Evolutionary conservation across 2,797 vertebrate genomes (phyloP), one percentile per base, ranked within the genome.

Genomic region (Macrochelys suwanniensis): DNA sequence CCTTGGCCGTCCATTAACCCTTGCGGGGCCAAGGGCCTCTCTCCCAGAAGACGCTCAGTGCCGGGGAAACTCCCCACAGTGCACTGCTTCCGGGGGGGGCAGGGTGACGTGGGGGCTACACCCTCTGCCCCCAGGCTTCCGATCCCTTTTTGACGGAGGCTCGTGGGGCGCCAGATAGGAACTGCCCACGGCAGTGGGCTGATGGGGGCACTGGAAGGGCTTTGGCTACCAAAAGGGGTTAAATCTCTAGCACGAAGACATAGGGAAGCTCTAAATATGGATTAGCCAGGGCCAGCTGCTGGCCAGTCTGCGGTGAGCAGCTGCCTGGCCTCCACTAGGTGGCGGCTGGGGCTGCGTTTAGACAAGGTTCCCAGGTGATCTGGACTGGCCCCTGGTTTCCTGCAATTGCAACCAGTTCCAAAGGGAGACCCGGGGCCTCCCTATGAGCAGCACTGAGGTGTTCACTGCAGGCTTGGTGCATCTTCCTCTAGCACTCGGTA

Each of bases 221-320:
- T 82, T 1, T 0, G 49, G 77, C 1, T 5, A 33, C 59, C 31
- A 83, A 2, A 37, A 45, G 51, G 16, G 74, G 4, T 84, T 84
- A 82, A 92, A 91, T 31, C 80, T 78, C 0, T 1, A 54, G 28
- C 31, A 54, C 53, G 6, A 0, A 3, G 78, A 21, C 84, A 90
- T 53, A 56, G 23, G 85, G 82, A 45, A 71, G 65, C 71, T 23
- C 42, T 92, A 90, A 91, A 13, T 2, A 0, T 78, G 53, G 93
- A 96, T 97, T 94, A 96, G 45, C 47, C 49, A 89, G 65, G 83
- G 65, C 87, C 95, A 93, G 82, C 91, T 93, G 96, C 33, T 2
- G 0, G 57, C 77, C 13, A 2, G 87, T 1, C 0, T 53, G 68
- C 61, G 0, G 5, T 45, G 6, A 0, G 61, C 87, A 89, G 89